These are phyloP conservation scores for Hemibagrus guttatus DNA, from an alignment of 2,797 vertebrate genomes.

Conservation along the genomic window DNA sequence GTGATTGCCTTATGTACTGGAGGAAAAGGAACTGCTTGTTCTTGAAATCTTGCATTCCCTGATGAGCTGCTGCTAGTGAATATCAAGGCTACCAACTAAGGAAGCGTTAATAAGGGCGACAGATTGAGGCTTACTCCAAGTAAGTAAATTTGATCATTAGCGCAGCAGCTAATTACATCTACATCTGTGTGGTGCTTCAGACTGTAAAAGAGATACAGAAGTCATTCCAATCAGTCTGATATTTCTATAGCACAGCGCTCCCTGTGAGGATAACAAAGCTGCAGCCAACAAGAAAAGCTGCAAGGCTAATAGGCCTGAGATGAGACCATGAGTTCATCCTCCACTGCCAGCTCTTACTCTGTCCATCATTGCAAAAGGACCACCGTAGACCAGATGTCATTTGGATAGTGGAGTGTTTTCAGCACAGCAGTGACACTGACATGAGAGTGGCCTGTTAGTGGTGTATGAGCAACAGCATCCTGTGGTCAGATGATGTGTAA, in stretches of 20 bases:
- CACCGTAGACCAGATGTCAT: not conserved
- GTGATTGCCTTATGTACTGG: not conserved
- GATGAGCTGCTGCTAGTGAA: not conserved
- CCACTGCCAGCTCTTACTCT: not conserved
- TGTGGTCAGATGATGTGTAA: not conserved
- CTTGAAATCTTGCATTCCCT: not conserved
- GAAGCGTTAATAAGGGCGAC: conserved; percentile 27
- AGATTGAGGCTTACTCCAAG: conserved; percentile 26
- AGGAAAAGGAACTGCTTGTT: not conserved
- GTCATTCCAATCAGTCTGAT: conserved; percentile 8
- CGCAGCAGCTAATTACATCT: conserved; percentile 30
- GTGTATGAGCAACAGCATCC: not conserved
- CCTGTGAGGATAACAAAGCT: not conserved
- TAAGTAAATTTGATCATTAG: conserved; percentile 36
- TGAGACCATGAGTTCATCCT: not conserved
- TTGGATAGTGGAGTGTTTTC: not conserved
- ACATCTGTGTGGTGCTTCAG: conserved; percentile 27
- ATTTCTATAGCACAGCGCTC: not conserved
- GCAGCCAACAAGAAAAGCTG: not conserved
- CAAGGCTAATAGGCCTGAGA: not conserved
- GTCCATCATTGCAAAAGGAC: conserved; percentile 9
- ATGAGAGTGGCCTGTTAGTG: not conserved
- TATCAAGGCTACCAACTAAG: conserved; percentile 5
- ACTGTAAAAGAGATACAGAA: conserved; percentile 15
- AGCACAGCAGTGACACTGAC: not conserved